A percentile compares a stretch with the other conserved stretches of the same genome.
phyloP scores from a whole-genome alignment of 2,888 invertebrate species.

The Nudaria mundana region DNA sequence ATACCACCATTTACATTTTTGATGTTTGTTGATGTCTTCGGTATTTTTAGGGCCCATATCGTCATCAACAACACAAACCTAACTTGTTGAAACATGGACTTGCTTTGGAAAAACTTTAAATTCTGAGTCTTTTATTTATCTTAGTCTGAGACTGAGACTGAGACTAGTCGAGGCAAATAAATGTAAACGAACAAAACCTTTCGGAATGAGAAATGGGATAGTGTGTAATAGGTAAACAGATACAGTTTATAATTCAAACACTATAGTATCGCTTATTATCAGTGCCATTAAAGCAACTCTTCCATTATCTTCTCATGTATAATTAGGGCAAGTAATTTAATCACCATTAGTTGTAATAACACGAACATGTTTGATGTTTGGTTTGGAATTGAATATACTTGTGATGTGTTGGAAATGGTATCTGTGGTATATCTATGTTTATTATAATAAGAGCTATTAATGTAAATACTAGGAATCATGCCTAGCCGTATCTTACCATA shows the following conservation, averaged over 20 bases:
- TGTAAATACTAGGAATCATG: slow-evolving; percentile 3
- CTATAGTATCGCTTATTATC: slow-evolving; percentile 27
- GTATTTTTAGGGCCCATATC: no score
- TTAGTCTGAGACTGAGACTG: no score
- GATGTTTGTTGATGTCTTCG: no score
- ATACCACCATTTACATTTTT: no score
- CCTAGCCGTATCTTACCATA: background rate
- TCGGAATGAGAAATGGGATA: no score
- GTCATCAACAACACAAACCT: no score
- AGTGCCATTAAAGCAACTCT: slow-evolving; percentile 34
- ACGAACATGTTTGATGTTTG: slow-evolving; percentile 28
- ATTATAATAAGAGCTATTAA: slow-evolving; percentile 6
- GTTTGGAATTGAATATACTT: slow-evolving; percentile 19
- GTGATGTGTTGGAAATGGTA: slow-evolving; percentile 9
- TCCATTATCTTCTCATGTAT: slow-evolving; percentile 33
- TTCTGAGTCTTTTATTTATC: no score
- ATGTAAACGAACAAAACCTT: no score
- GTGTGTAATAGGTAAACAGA: no score
- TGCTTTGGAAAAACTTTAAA: no score
- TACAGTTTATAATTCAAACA: slow-evolving; percentile 23
- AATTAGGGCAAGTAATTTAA: slow-evolving; percentile 40
- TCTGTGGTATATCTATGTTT: slow-evolving; percentile 5
- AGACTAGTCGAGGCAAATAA: no score
- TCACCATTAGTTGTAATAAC: slow-evolving; percentile 35
- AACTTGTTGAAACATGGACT: no score